Evolutionary conservation across 2,888 invertebrate species (phyloP), one percentile per base, ranked within the genome.

Genomic region (Apamea monoglypha): DNA sequence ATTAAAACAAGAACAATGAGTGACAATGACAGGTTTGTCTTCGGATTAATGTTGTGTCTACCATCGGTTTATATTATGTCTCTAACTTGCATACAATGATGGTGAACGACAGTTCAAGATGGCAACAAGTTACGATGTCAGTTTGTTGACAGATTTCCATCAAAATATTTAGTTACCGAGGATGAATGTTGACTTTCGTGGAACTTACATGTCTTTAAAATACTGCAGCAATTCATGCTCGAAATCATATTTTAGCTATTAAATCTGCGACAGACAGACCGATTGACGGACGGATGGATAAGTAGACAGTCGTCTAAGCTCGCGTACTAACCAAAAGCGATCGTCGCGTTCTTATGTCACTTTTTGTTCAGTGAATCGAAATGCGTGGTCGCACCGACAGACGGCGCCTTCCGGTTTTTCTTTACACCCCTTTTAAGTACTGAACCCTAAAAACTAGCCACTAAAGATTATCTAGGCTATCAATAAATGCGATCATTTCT

Each of bases 141-240:
- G 47, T 63, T 76, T 82, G 74, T 81, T 85, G 71, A 74, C 81
- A 64, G n/a, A 56, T 8, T n/a, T 53, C 32, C 25, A 70, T 81
- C 67, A 85, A 81, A 85, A 85, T 85, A 84, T 85, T 85, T 85
- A 36, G 72, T 53, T 61, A 81, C 21, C 8, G 18, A 71, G 71
- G 47, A 53, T 66, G 71, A 10, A 69, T 66, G 53, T 74, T 84
- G 59, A 16, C 12, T 50, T 64, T 25, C 59, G 10, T 56, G 8
- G 10, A 18, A 32, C 47, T 14, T 56, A 40, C 29, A 71, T 71
- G 47, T 56, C 29, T 63, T 32, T 50, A 8, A n/a, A 81, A 16
- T 81, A 72, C 47, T 47, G 36, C 47, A 72, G 21, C 50, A 44
- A n/a, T 40, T 32, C 10, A 21, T 44, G 21, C 7, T 77, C 50